phyloP scores from a whole-genome alignment of 2,113 vertebrate genomes.

The Pantherophis guttatus region DNA sequence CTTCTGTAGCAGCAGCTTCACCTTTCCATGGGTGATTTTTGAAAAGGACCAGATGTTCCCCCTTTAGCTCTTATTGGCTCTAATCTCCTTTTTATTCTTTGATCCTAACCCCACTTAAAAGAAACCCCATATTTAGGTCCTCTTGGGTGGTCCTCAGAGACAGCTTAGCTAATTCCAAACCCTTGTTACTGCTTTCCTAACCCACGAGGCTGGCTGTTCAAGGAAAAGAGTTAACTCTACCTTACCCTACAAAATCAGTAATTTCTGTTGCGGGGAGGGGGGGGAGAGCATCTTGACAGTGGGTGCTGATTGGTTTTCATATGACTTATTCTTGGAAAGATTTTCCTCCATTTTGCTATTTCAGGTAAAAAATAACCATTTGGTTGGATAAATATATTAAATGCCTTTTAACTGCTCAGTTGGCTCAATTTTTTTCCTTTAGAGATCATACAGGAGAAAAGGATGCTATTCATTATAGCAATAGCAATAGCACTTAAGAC shows the following conservation, averaged over 20 bases:
- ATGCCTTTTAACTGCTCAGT: background rate
- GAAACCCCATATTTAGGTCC: conserved; percentile 58
- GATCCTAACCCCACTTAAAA: conserved; percentile 62
- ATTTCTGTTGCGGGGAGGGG: background rate
- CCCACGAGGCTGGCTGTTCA: conserved; percentile 46
- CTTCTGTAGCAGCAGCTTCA: conserved; percentile 1
- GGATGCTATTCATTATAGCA: too few species aligned
- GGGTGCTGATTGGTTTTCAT: background rate
- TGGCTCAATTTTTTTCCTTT: background rate
- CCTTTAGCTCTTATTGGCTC: conserved; percentile 53
- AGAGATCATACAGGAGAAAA: background rate
- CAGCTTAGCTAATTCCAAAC: conserved; percentile 59
- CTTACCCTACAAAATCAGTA: background rate
- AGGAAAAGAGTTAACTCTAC: conserved; percentile 52
- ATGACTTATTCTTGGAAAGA: background rate
- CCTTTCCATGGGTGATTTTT: conserved; percentile 29
- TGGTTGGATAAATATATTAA: background rate
- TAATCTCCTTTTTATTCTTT: conserved; percentile 67
- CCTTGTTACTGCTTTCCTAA: conserved; percentile 55
- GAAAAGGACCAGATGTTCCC: conserved; percentile 28
- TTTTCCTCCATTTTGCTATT: background rate
- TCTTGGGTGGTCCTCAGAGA: conserved; percentile 65
- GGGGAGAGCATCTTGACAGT: background rate
- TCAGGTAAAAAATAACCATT: background rate
- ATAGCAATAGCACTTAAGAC: too few species aligned